Base-by-base conservation (phyloP, 2,113 vertebrate genomes). In the Onychorhynchus coronatus region DNA sequence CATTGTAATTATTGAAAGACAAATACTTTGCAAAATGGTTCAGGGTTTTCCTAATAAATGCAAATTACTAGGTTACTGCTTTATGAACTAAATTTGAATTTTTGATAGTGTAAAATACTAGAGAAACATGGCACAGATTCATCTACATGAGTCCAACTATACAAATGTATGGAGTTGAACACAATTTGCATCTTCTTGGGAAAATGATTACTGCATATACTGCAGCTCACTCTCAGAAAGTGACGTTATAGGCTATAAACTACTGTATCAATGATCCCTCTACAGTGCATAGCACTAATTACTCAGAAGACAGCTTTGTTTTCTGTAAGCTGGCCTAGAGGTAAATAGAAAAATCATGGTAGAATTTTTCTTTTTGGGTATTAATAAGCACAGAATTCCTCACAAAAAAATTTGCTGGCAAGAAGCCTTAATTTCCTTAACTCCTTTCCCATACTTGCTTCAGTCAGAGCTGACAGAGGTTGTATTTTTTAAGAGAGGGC, bases 361-460 rank as follows among this genome's bases (percentile, higher is more conserved):
- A 89, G 49, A 58, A 3, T 52, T 93, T 44, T 44, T 44, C 19
- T 18, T 47, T 47, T 47, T 79, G 35, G 88, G 30, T 70, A 58
- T 41, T 88, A 76, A 71, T 70, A 93, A 35, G 13, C n/a, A 28
- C n/a, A 68, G 47, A 93, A 97, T 85, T 95, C 11, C 20, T 94
- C 23, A 75, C 14, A 47, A n/a, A 44, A 9, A 13, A 13, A 12
- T 75, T 78, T 70, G 33, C n/a, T 94, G 70, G 66, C 62, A 37
- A 58, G n/a, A 92, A 76, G 13, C 27, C 23, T 46, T 18, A 25
- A n/a, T 94, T 94, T 88, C 27, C 33, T 83, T 80, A 80, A 72
- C 50, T 12, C 41, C 5, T n/a, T 92, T 86, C 55, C 21, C 44
- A 31, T 71, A 59, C 19, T 81, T 59, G 4, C 42, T 74, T 95